Evolutionary conservation across 1,140 invertebrate species (phyloP), one percentile per base, ranked within the genome.

Genomic region (Cotesia chilonis): DNA sequence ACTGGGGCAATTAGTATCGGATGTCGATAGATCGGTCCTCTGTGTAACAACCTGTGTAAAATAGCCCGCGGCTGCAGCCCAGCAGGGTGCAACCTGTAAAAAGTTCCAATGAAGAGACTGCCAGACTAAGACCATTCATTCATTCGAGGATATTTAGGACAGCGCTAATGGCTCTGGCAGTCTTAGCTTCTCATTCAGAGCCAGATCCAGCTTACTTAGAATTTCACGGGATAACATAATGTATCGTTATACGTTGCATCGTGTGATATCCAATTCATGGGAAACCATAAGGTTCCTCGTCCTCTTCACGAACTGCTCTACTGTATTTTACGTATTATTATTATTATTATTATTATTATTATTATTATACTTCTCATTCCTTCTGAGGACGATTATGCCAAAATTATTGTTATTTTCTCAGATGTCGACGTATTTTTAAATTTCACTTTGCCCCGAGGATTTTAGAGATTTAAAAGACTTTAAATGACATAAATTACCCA

Each of bases 1-100:
- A 76, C 59, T 71, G 41, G 78, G 83, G 80, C 83, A 86, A 86
- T 87, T 85, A 85, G 85, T 86, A 86, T 86, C 84, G 76, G 76
- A 83, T 86, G 82, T 86, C 85, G 80, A 84, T 83, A 80, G 76
- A 80, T 82, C 76, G 68, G 61, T 52, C 28, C 61, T 66, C 71
- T 68, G 35, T 78, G 74, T 74, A 78, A 75, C 78, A 76, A 83
- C 78, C 80, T 80, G 79, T 59, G 73, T 72, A 78, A 80, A 80
- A 75, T 78, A 77, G 72, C 68, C 79, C 75, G 70, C 76, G 78
- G 76, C 74, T 77, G 61, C 78, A 47, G 41, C 83, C 66, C 81
- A 83, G 80, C 81, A 67, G 79, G 81, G 76, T 71, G 79, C 80
- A 85, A 85, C 80, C 81, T 82, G 81, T 79, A 71, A 79, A 76